Conservation (phyloP, 2,797 vertebrate genomes). For the Allobates femoralis region DNA sequence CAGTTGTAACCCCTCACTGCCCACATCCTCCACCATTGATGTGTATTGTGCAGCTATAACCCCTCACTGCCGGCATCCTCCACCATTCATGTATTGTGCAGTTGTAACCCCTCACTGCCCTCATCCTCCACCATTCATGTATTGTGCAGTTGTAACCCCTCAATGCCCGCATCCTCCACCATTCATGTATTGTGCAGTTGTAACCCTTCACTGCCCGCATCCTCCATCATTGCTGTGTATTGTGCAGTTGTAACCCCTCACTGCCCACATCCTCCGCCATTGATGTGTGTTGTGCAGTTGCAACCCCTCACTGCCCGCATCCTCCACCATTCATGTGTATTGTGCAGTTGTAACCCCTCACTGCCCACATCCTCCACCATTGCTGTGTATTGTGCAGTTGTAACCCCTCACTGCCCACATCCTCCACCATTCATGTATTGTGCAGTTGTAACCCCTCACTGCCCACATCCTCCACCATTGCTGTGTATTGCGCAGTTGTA, state of each 20-base stretch:
- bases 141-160: neutral
- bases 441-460: neutral
- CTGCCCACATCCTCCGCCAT: neutral
- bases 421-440: too few relatives aligned
- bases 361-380: neutral
- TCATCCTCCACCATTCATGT: too few relatives aligned
- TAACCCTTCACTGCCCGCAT: neutral
- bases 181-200: neutral
- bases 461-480: neutral
- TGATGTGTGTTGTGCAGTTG: neutral
- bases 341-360: neutral
- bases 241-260: neutral
- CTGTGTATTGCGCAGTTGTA: neutral
- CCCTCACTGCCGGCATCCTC: neutral
- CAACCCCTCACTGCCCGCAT: neutral
- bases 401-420: neutral
- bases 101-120: neutral
- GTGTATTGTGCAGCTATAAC: constrained; percentile 3
- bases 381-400: neutral
- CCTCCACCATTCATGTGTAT: too few relatives aligned
- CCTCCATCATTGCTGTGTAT: too few relatives aligned
- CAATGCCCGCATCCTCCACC: neutral
- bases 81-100: too few relatives aligned
- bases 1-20: neutral
- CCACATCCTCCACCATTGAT: too few relatives aligned